A percentile compares a stretch with the other conserved stretches of the same genome.
Evolutionary conservation across 2,113 vertebrate genomes (phyloP).

Genomic region (Mesoclemmys tuberculata): DNA sequence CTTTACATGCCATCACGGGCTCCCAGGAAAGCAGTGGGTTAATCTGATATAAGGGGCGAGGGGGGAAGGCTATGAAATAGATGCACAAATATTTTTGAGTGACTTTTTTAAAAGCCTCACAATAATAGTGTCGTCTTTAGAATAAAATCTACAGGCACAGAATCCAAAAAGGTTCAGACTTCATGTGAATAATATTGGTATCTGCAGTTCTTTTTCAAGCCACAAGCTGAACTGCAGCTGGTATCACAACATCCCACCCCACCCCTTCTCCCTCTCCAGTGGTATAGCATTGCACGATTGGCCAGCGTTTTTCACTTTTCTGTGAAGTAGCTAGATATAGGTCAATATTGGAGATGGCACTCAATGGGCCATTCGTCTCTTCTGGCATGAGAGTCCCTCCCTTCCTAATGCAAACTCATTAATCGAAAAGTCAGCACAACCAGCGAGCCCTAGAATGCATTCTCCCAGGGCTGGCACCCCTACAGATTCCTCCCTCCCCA

Average conservation of each 20-base stretch:
- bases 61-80: conserved; percentile 28
- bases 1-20: too few relatives aligned
- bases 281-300: conserved; percentile 69
- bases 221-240: conserved; percentile 73
- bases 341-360: conserved; percentile 42
- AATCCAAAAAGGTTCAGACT: conserved; percentile 71
- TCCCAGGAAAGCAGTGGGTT: neutral
- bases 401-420: neutral
- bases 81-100: conserved; percentile 67
- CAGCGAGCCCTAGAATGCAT: neutral
- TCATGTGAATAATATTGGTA: conserved; percentile 73
- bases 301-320: neutral
- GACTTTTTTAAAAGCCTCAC: conserved; percentile 20
- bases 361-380: conserved; percentile 45
- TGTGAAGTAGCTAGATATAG: conserved; percentile 42
- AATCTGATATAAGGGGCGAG: neutral
- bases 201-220: conserved; percentile 73
- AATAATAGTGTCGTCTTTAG: conserved; percentile 72
- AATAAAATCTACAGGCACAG: conserved; percentile 68
- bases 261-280: conserved; percentile 49
- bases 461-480: neutral
- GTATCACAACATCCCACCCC: conserved; percentile 67
- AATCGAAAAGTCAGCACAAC: neutral
- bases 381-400: neutral
- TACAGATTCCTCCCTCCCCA: neutral